Percentiles rank a stretch among this genome's conserved stretches.
phyloP scores from a whole-genome alignment of 1,140 invertebrate genomes.

The Ostrea denselamellosa region DNA sequence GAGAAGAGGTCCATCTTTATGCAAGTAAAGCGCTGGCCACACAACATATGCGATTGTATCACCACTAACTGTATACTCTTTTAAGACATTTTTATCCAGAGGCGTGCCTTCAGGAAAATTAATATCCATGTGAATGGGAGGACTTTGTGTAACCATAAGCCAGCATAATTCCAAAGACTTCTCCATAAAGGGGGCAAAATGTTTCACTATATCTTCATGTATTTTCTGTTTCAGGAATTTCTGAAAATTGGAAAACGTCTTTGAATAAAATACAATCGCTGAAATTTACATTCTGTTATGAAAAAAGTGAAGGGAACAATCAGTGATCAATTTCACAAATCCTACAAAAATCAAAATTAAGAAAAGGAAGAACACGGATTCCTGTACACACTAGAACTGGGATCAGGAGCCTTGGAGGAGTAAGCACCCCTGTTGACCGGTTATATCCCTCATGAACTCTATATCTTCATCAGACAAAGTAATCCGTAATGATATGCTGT shows the following conservation, averaged over 20 bases:
- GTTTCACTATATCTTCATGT: not conserved
- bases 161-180: slow-evolving; percentile 7
- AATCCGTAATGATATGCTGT: too few relatives aligned
- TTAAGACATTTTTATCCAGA: not conserved
- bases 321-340: too few relatives aligned
- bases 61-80: not conserved
- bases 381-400: too few relatives aligned
- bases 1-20: not conserved
- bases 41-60: not conserved
- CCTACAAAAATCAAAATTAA: too few relatives aligned
- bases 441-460: too few relatives aligned
- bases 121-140: not conserved
- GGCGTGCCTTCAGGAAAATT: not conserved
- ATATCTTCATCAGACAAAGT: too few relatives aligned
- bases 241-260: not conserved
- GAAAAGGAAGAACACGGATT: too few relatives aligned
- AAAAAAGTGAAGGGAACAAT: too few relatives aligned
- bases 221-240: not conserved
- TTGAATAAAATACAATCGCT: too few relatives aligned
- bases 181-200: not conserved
- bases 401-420: too few relatives aligned
- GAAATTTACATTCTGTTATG: too few relatives aligned
- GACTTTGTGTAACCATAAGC: slow-evolving; percentile 29
- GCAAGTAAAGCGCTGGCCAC: slow-evolving; percentile 12
- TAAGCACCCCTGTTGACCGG: too few relatives aligned